Conservation (phyloP, 2,888 invertebrate genomes). For the Thymelicus lineola region DNA sequence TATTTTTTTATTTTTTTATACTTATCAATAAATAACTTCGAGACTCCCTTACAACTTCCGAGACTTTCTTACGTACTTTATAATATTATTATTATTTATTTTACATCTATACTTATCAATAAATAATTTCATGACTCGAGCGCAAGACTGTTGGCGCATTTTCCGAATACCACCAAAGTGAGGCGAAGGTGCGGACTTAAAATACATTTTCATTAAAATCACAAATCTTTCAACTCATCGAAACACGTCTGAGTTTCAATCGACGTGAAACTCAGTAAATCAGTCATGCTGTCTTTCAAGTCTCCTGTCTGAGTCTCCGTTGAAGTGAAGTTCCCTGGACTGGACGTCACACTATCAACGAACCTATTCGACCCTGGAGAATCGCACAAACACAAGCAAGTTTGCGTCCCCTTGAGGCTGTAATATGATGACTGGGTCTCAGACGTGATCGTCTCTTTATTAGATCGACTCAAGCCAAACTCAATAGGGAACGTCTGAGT, state of each 20-base stretch:
- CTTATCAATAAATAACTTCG: too few relatives aligned
- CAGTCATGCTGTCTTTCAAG: conserved; percentile 47
- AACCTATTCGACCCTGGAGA: conserved; percentile 57
- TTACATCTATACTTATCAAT: too few relatives aligned
- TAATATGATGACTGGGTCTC: conserved; percentile 65
- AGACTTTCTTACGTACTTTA: too few relatives aligned
- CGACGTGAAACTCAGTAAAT: conserved; percentile 60
- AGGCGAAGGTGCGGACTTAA: too few relatives aligned
- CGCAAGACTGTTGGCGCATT: too few relatives aligned
- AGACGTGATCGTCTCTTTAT: conserved; percentile 68
- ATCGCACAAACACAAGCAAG: conserved; percentile 67
- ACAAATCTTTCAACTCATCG: conserved; percentile 51
- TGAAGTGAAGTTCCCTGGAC: conserved; percentile 61
- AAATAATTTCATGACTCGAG: too few relatives aligned
- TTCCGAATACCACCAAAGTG: too few relatives aligned
- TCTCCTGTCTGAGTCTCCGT: conserved; percentile 71
- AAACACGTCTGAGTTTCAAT: conserved; percentile 72
- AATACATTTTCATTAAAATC: conserved; percentile 9
- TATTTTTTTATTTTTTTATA: too few relatives aligned
- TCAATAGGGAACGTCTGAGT: conserved; percentile 75
- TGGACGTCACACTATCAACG: conserved; percentile 63
- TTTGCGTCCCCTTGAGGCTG: conserved; percentile 75
- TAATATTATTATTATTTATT: too few relatives aligned
- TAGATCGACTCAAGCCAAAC: conserved; percentile 62
- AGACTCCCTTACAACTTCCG: too few relatives aligned